A percentile compares a stretch with the other conserved stretches of the same genome.
Conservation (phyloP, 1,140 invertebrate genomes). For the Magallana gigas region DNA sequence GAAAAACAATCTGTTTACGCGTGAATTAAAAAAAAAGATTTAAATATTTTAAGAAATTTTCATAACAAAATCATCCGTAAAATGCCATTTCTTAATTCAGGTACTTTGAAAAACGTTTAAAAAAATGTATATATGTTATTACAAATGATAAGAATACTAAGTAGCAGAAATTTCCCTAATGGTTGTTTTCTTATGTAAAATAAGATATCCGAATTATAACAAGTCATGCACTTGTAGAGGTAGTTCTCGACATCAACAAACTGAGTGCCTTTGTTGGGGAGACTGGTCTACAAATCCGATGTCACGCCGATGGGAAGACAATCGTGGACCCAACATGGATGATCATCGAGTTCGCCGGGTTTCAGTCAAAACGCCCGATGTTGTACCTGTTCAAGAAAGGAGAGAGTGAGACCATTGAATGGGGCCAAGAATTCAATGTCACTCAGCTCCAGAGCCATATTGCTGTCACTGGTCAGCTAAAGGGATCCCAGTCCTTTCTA, state of each 20-base stretch:
- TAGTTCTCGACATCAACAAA: not conserved
- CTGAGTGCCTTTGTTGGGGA: not conserved
- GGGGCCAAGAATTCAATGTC: conserved; percentile 11
- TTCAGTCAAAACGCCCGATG: not conserved
- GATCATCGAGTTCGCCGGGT: not conserved
- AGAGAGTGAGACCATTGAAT: not conserved
- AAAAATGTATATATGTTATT: too few relatives aligned
- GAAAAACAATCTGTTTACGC: too few relatives aligned
- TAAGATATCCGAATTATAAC: too few relatives aligned
- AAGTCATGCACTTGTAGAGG: not conserved
- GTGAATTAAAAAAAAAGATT: too few relatives aligned
- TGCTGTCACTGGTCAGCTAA: not conserved
- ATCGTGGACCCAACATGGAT: not conserved
- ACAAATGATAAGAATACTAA: too few relatives aligned
- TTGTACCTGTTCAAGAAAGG: not conserved
- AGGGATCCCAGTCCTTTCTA: not conserved
- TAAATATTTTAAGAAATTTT: too few relatives aligned
- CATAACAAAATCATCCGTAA: too few relatives aligned
- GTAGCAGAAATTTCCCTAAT: too few relatives aligned
- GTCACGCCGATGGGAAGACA: not conserved
- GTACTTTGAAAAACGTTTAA: too few relatives aligned
- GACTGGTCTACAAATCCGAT: not conserved
- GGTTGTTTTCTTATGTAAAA: too few relatives aligned
- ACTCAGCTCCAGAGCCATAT: not conserved
- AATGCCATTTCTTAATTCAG: too few relatives aligned